Evolutionary conservation across 2,113 vertebrate genomes (phyloP), one percentile per base, ranked within the genome.

Genomic region (Polypterus bichir): DNA sequence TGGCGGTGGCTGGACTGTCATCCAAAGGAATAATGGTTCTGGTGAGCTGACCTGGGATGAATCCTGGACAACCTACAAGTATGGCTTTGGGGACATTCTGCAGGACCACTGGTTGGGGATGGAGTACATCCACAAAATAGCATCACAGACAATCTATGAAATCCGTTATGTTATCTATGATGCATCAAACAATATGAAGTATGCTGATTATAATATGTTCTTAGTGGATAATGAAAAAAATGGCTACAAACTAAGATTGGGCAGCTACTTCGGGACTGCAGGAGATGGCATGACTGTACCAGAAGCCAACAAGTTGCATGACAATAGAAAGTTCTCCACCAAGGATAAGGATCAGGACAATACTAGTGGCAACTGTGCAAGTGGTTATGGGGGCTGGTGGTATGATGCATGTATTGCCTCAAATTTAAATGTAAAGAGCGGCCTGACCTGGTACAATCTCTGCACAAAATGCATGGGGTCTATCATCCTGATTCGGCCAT

Each of bases 31-130:
- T 59, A 71, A 63, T 64, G 58, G 57, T 0, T 67, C 68, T 62
- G 74, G 69, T 0, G 10, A 67, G 0, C 65, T 75, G 48, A 72
- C 72, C 62, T 82, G 80, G 78, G 73, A 72, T 0, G 73, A 77
- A 65, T 66, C 75, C 65, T 81, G 79, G 79, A 77, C 69, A 63
- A 76, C 75, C 64, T 81, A 81, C 62, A 80, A 79, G 62, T 71
- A 6, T 0, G 79, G 78, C 58, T 81, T 81, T 0, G 79, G 79
- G 5, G 71, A 61, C 0, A 67, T 76, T 64, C 66, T 11, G 49
- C 47, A 9, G 0, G 78, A 81, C 47, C 75, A 70, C 62, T 79
- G 77, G 79, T 68, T 81, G 65, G 79, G 79, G 57, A 79, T 76
- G 0, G 78, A 80, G 64, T 67, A 79, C 64, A 80, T 81, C 64